phyloP scores from a whole-genome alignment of 2,888 invertebrate species.

The Catonia carolina region DNA sequence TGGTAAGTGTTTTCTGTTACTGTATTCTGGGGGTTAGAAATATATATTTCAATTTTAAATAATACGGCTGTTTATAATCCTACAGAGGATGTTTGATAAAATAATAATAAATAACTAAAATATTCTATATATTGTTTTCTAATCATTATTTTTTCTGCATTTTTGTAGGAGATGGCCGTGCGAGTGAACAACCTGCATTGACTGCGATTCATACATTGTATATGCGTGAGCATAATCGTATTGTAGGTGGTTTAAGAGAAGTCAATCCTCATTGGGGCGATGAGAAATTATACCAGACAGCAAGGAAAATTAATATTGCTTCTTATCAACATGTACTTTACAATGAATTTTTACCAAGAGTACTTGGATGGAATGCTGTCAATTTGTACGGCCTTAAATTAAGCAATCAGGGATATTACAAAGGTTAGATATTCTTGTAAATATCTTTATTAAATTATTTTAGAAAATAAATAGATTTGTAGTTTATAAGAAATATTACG shows the following conservation, averaged over 20 bases:
- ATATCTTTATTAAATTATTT: neutral
- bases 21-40: too few species aligned
- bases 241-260: conserved; percentile 67
- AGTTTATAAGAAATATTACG: too few species aligned
- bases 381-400: conserved; percentile 82
- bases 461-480: neutral
- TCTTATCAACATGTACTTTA: conserved; percentile 74
- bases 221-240: conserved; percentile 82
- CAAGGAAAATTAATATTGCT: conserved; percentile 69
- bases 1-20: too few species aligned
- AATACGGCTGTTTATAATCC: too few species aligned
- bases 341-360: conserved; percentile 83
- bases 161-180: conserved; percentile 72
- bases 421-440: conserved; percentile 49
- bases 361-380: conserved; percentile 85
- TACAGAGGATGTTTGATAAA: too few species aligned
- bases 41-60: too few species aligned
- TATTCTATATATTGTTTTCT: too few species aligned
- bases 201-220: conserved; percentile 84
- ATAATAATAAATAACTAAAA: too few species aligned
- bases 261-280: conserved; percentile 88
- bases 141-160: too few species aligned
- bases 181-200: conserved; percentile 86
- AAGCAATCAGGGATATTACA: conserved; percentile 75
- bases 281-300: conserved; percentile 75